A percentile compares a stretch with the other conserved stretches of the same genome.
Conservation (phyloP, 2,888 invertebrate genomes). For the Apamea sordens region DNA sequence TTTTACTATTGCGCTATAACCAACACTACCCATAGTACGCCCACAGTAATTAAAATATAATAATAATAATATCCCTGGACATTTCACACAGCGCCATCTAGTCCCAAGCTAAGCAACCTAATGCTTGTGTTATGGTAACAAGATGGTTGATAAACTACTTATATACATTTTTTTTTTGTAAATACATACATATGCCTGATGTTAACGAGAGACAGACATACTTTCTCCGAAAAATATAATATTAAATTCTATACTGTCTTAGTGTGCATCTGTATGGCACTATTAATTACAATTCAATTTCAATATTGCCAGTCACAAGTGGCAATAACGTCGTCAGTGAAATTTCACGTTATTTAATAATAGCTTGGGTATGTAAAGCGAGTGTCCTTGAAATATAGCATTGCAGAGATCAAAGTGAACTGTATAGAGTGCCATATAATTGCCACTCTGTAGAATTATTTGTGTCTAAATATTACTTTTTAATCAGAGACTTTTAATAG, state of each 20-base stretch:
- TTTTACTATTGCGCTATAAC: no score
- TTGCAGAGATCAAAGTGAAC: background rate
- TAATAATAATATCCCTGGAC: no score
- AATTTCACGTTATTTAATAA: constrained; percentile 9
- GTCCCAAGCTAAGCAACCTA: no score
- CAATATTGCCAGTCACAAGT: constrained; percentile 9
- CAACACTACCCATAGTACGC: no score
- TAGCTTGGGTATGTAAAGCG: background rate
- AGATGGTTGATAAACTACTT: no score
- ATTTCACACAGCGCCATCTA: no score
- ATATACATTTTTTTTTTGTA: no score
- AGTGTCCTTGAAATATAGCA: background rate
- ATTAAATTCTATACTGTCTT: background rate
- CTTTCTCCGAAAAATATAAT: no score
- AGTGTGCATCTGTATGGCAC: background rate
- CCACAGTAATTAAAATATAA: no score
- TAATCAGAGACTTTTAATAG: background rate
- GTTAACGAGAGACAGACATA: no score
- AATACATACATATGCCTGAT: no score
- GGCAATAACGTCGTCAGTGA: constrained; percentile 15
- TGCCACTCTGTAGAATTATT: background rate
- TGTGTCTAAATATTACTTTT: background rate
- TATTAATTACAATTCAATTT: constrained; percentile 23
- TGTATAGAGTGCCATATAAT: background rate
- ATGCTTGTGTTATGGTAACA: no score